Evolutionary conservation across 2,797 vertebrate genomes (phyloP).

Genomic region (Halcyon badia): DNA sequence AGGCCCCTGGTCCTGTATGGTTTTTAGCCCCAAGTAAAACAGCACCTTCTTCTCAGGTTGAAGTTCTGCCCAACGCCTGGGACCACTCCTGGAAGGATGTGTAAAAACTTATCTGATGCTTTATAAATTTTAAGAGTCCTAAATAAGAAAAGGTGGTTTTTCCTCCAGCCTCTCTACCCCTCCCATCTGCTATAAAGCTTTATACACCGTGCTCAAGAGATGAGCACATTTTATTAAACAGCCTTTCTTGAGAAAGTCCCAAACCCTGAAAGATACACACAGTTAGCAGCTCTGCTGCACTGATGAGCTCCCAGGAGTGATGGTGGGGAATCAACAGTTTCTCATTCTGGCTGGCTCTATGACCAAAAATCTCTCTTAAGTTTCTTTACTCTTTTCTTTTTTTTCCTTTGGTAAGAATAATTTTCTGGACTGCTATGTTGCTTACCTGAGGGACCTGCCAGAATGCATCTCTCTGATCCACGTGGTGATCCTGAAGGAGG

Average conservation of each 20-base stretch:
- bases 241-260: not conserved
- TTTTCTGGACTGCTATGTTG: slow-evolving; percentile 95
- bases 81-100: not conserved
- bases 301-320: not conserved
- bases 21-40: not conserved
- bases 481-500: slow-evolving; percentile 86
- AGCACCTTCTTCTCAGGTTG: not conserved
- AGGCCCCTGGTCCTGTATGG: not conserved
- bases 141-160: not conserved
- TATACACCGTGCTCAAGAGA: not conserved
- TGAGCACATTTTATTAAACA: not conserved
- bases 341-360: not conserved
- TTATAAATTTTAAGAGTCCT: not conserved
- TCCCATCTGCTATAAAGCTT: not conserved
- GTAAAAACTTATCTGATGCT: not conserved
- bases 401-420: slow-evolving; percentile 85
- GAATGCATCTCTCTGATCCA: slow-evolving; percentile 92
- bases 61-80: not conserved
- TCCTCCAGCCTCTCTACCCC: not conserved
- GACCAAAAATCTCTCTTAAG: not conserved
- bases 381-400: not conserved
- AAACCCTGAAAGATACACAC: not conserved
- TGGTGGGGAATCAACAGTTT: not conserved
- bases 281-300: not conserved
- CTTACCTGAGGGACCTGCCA: slow-evolving; percentile 94